Base-by-base conservation (phyloP, 1,140 invertebrate genomes). In the Brachionus sp. region DNA sequence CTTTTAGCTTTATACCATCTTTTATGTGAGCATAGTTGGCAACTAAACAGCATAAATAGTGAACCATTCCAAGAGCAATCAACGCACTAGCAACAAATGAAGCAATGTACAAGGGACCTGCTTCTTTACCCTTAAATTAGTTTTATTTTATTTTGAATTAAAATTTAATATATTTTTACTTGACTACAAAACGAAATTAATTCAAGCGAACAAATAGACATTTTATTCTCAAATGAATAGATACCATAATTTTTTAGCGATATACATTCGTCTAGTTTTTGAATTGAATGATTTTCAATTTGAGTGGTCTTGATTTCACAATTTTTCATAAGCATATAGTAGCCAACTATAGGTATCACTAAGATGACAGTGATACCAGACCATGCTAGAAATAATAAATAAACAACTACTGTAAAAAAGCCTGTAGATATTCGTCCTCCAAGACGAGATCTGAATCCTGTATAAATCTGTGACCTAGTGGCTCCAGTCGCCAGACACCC, bases 301-400 rank as follows among this genome's bases (percentile, higher is more conserved):
- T 80, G 77, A 13, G 77, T 29, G 39, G 50, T 66, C 35, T 80
- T 80, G 1, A 80, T 80, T 42, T 80, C 77, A 25, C 77, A 80
- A 44, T 80, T 80, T 66, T 80, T 80, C 77, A 80, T 83, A n/a
- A 83, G 44, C 23, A 83, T 83, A 44, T 73, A 83, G 23, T 66
- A 83, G n/a, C 23, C 46, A 75, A 83, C 33, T 13, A 70, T 73
- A 25, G 82, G 82, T 29, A 83, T 29, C 12, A 83, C 70, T 37
- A 70, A n/a, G 3, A 64, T 13, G 19, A 73, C 57, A 33, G 66
- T 62, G 12, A 70, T 42, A 39, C 57, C 25, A 13, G 57, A 42
- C 82, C 82, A 83, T 35, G 73, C 35, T 12, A 83, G 5, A 37
- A 83, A 62, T 3, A 73, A 29, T n/a, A 42, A 35, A 77, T 83